Evolutionary conservation across 2,797 vertebrate species (phyloP), one percentile per base, ranked within the genome.

Genomic region (Squalus acanthias): DNA sequence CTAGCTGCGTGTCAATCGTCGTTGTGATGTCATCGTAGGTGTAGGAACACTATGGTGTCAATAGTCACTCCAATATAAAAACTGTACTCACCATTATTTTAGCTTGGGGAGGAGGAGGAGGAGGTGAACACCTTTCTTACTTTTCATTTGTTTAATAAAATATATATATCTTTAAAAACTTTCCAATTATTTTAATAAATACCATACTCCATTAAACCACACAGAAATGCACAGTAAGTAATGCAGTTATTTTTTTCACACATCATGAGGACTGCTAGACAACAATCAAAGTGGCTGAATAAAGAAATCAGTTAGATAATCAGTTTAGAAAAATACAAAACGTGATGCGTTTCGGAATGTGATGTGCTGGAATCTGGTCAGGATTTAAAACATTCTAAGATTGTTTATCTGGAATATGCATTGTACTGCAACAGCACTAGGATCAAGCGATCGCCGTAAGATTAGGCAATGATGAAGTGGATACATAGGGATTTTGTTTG

Each of bases 71-170:
- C 9, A 33, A 17, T 72, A 50, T 20, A 74, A 95, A 95, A 57
- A 95, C 70, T 17, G 9, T 95, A 95, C 94, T 95, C 50, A 95
- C 94, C 94, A 95, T 95, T 57, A 70, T 95, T 29, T 72, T 65
- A 29, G 50, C 70, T 53, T 29, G 46, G 26, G 72, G 70, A 50
- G 65, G 50, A 50, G 65, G 20, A 33, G 8, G 50, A 57, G 57
- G 70, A 8, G 72, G 26, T 74, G 29, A 69, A 94, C 17, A 69
- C 15, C 46, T 65, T 65, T 63, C 12, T 69, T 94, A 94, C 33
- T 95, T 69, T 69, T 39, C 8, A 50, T 95, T 95, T 46, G 3
- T 70, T 50, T 57, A 22, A 88, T 26, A 46, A 93, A n/a, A 92
- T 57, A 88, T 24, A 93, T 39, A 15, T 33, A 33, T 91, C 33